Base-by-base conservation (phyloP, 1,140 invertebrate species). In the Theocolax elegans region DNA sequence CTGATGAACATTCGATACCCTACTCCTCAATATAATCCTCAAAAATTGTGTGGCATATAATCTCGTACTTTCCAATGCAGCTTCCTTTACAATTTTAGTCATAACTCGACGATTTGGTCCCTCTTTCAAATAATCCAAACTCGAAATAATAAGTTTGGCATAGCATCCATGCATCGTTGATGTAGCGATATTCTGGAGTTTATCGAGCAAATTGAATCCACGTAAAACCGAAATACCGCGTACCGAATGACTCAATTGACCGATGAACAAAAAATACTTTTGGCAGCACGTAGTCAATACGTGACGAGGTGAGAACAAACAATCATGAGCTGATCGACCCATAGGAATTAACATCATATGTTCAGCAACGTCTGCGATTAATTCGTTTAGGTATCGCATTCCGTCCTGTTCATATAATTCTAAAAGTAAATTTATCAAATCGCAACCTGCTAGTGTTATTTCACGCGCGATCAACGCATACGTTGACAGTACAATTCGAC, bases 221-320 rank as follows among this genome's bases (percentile, higher is more conserved):
- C 94, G 92, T 15, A 98, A 89, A 66, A 92, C 86, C 62, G 88
- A 88, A 29, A 92, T 86, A 1, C 95, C 96, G 54, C 89, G 89
- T 42, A 87, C 85, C n/a, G 90, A 90, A 53, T 91, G 91, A 69
- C 92, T 95, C 63, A 98, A 87, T 72, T 94, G 91, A 1, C 96
- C 97, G 56, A 98, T 90, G 76, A 97, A 94, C 2, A 98, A 86
- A 81, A 98, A 99, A 86, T 98, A 98, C 82, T 93, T 92, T 81
- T 97, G 95, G 81, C 94, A 94, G 80, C 95, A 92, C 6, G 95
- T 96, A 72, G 91, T 94, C 56, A 90, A 89, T 87, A 98, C 91
- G 79, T 94, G 92, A 68, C 92, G 90, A 0, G 95, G 95, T 82
- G 94, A 96, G 71, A 98, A 93, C 0, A 97, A 84, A 74, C 94